phyloP scores from a whole-genome alignment of 2,113 vertebrate genomes.

The Myrmecophaga tridactyla region DNA sequence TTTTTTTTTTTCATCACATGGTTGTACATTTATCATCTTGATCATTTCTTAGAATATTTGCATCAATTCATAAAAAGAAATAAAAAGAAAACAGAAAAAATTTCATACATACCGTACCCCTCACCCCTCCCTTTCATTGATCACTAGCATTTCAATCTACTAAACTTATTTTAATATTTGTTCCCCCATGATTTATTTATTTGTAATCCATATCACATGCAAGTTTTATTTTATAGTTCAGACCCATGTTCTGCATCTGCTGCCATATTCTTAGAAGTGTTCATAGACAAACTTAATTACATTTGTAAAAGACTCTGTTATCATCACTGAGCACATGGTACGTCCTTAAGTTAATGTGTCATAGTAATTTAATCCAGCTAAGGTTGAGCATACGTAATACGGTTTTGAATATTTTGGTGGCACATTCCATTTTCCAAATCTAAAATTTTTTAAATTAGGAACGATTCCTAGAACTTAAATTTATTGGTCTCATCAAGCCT shows the following conservation, averaged over 20 bases:
- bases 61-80: too few relatives aligned
- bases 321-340: rapidly evolving
- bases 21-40: too few relatives aligned
- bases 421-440: background rate
- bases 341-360: background rate
- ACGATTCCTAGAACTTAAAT: background rate
- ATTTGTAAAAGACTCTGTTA: rapidly evolving
- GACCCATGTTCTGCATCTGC: background rate
- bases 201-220: too few relatives aligned
- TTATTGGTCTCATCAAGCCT: background rate
- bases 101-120: too few relatives aligned
- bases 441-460: background rate
- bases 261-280: rapidly evolving
- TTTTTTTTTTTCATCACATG: too few relatives aligned
- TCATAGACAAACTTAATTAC: background rate
- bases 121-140: too few relatives aligned
- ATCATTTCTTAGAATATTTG: too few relatives aligned
- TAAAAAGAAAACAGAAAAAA: too few relatives aligned
- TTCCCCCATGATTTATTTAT: too few relatives aligned
- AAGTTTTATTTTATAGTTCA: background rate
- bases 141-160: too few relatives aligned
- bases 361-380: background rate
- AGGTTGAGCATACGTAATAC: background rate
- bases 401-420: background rate
- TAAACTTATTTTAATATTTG: too few relatives aligned